These are phyloP conservation scores for Bombus cullumanus DNA, from an alignment of 1,140 invertebrate species.

Conservation along the genomic window DNA sequence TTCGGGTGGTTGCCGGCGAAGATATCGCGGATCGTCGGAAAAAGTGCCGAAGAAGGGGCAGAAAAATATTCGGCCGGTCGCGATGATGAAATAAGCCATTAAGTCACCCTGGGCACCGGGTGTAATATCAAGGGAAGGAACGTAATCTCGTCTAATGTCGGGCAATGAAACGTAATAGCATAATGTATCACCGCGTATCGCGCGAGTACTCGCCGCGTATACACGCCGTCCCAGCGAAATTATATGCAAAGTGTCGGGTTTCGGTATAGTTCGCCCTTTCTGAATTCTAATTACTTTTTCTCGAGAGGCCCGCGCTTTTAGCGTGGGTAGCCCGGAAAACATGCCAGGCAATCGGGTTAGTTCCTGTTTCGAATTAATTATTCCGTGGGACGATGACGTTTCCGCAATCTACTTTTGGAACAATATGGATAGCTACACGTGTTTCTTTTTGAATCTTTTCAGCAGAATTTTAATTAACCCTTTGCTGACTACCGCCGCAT, in stretches of 20 bases:
- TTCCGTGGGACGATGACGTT: not conserved
- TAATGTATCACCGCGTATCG: constrained; percentile 60
- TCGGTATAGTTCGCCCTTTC: not conserved
- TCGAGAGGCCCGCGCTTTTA: too few relatives aligned
- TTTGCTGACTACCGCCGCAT: too few relatives aligned
- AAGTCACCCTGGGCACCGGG: constrained; percentile 37
- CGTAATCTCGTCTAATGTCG: constrained; percentile 69
- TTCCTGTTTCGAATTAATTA: constrained; percentile 15
- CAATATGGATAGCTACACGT: not conserved
- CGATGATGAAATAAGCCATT: constrained; percentile 67
- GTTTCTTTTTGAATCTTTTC: not conserved
- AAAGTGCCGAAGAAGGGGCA: not conserved
- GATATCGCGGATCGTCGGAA: constrained; percentile 17
- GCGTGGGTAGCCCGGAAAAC: not conserved
- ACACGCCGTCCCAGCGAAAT: constrained; percentile 3
- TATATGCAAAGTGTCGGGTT: constrained; percentile 22
- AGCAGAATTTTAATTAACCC: not conserved
- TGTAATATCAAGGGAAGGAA: constrained; percentile 57
- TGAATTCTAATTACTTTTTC: constrained; percentile 15
- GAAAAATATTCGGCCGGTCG: constrained; percentile 37
- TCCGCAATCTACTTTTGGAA: not conserved
- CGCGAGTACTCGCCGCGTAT: not conserved
- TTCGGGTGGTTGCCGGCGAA: not conserved
- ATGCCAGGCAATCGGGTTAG: too few relatives aligned
- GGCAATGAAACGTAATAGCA: constrained; percentile 67